Evolutionary conservation across 2,113 vertebrate genomes (phyloP).

Genomic region (Garra rufa): DNA sequence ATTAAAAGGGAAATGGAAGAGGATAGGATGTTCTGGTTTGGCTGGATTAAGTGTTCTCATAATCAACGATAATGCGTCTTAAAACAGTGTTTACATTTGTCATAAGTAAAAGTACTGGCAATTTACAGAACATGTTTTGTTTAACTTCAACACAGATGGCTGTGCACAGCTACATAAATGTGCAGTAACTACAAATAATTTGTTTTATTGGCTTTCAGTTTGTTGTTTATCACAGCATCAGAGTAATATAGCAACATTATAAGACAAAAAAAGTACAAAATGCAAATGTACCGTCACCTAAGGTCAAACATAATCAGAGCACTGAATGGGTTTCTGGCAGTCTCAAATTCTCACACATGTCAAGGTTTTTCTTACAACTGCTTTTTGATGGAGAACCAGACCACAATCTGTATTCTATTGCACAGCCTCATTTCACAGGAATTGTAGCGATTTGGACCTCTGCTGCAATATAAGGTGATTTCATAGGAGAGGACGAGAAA

Average conservation of each 20-base stretch:
- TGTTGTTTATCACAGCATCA: neutral
- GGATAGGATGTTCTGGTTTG: neutral
- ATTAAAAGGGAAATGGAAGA: neutral
- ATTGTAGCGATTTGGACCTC: slow-evolving; percentile 42
- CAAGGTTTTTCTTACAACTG: slow-evolving; percentile 31
- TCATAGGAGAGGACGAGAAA: slow-evolving; percentile 49
- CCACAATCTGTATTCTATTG: slow-evolving; percentile 37
- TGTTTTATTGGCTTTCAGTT: neutral
- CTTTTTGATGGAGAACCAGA: slow-evolving; percentile 41
- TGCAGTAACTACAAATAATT: neutral
- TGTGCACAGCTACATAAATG: neutral
- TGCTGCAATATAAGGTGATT: slow-evolving; percentile 40
- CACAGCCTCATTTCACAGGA: slow-evolving; percentile 42
- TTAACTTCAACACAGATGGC: slow-evolving; percentile 12
- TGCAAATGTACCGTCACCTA: neutral
- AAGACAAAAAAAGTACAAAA: neutral
- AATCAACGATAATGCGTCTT: neutral
- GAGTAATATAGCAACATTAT: neutral
- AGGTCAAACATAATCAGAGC: slow-evolving; percentile 27
- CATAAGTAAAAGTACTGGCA: neutral
- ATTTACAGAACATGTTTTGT: slow-evolving; percentile 9
- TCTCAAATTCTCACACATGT: slow-evolving; percentile 4
- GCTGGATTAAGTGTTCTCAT: neutral
- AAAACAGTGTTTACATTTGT: slow-evolving; percentile 13
- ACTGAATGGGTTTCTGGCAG: slow-evolving; percentile 4